These are phyloP conservation scores for Ophioninae sp. DNA, from an alignment of 2,888 invertebrate genomes.

Conservation along the genomic window DNA sequence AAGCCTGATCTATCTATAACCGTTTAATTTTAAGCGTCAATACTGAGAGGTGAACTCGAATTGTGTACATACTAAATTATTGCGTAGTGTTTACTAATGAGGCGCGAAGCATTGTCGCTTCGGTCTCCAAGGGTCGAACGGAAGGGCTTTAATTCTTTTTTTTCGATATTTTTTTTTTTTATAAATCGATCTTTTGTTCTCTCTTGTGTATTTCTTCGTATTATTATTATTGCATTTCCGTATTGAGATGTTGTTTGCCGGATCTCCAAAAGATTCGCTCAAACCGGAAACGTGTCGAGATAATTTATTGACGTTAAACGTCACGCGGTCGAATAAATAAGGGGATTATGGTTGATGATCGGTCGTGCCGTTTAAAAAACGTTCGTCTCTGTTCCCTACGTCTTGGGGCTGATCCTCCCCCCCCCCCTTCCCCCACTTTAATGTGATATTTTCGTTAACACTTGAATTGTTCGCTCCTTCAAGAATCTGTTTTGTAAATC, in stretches of 20 bases:
- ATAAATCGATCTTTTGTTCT: slow-evolving; percentile 58
- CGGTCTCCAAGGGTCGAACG: slow-evolving; percentile 63
- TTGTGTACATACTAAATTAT: slow-evolving; percentile 78
- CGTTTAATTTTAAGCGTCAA: slow-evolving; percentile 62
- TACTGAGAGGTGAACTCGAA: slow-evolving; percentile 61
- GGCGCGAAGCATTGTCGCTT: slow-evolving; percentile 61
- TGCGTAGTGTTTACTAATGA: slow-evolving; percentile 67
- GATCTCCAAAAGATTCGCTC: slow-evolving; percentile 67
- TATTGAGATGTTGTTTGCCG: slow-evolving; percentile 68
- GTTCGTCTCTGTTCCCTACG: slow-evolving; percentile 56
- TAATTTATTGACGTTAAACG: slow-evolving; percentile 70
- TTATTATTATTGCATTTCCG: slow-evolving; percentile 66
- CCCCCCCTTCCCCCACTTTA: background rate
- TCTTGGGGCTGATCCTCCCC: slow-evolving; percentile 7
- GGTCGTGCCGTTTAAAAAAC: slow-evolving; percentile 53
- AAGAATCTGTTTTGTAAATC: slow-evolving; percentile 52
- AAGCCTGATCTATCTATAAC: slow-evolving; percentile 61
- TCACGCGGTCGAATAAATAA: slow-evolving; percentile 56
- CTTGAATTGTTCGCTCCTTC: slow-evolving; percentile 52
- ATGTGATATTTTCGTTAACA: slow-evolving; percentile 63
- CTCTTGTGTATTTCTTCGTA: slow-evolving; percentile 52
- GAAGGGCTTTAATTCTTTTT: slow-evolving; percentile 42
- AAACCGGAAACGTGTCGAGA: slow-evolving; percentile 45
- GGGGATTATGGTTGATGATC: slow-evolving; percentile 17
- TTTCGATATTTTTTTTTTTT: slow-evolving; percentile 62